Base-by-base conservation (phyloP, 1,140 invertebrate species). In the Sminthurinus signatus region DNA sequence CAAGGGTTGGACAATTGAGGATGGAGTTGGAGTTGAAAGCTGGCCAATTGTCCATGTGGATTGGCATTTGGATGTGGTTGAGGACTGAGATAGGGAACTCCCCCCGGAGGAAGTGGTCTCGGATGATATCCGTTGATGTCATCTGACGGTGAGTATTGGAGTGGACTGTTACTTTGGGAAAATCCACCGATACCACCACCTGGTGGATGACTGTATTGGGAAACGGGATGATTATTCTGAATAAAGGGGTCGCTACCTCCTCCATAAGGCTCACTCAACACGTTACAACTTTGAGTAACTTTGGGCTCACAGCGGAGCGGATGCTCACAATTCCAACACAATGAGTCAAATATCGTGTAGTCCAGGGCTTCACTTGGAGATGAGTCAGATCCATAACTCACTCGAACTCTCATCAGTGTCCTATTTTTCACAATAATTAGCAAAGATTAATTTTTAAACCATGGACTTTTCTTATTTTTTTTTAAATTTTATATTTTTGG, bases 241-340 rank as follows among this genome's bases (percentile, higher is more conserved):
- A n/a, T n/a, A 23, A 72, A 69, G 12, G 70, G 67, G 27, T 68
- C 69, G n/a, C n/a, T n/a, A n/a, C n/a, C 32, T 4, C 52, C 51
- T 10, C 61, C 59, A 4, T 63, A 72, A 15, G 70, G 70, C 39
- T 72, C 70, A 36, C 46, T 67, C 5, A 72, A 51, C 5, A 72
- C 70, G 36, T 72, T 72, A 25, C 70, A 72, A 32, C 70, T 72
- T 29, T 69, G 67, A 1, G 70, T 64, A 2, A 67, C 67, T 31
- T 54, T 50, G 0, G 70, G 42, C 15, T 63, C 31, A 57, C 70
- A 72, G 0, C 55, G 23, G 23, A 72, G 32, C 17, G 70, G 55
- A 2, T 31, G 15, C 5, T 64, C 64, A 56, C 70, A 72, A 17
- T 21, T 43, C 70, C 70, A 72, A 43, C 70, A 69, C 0, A 72